Evolutionary conservation across 2,797 vertebrate genomes (phyloP), one percentile per base, ranked within the genome.

Genomic region (Poeciliopsis paucimaculata): DNA sequence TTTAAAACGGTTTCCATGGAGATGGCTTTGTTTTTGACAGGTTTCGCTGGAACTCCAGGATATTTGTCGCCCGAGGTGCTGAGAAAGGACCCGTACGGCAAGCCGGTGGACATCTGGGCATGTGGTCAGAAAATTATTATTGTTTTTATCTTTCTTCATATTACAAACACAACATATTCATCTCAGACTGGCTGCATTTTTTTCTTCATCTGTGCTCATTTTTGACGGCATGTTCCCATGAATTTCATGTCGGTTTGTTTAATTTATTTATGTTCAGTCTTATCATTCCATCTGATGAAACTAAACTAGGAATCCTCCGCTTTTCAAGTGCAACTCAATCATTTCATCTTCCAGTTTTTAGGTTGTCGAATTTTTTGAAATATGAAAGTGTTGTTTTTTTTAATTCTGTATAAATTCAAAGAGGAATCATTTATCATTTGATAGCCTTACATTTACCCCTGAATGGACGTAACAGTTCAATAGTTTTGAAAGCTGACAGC

Each of bases 21-120:
- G 36, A 13, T 28, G 3, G 80, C 2, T 80, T 49, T 82, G 5
- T 79, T 1, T 80, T 79, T 76, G 47, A 28, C 94, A 99, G 98
- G 98, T 86, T 99, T 99, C 95, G 98, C 98, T 75, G 98, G 98
- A 84, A 99, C 98, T 90, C 98, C 98, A 64, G 98, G 98, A 72
- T 99, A 99, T 93, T 95, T 99, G 84, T 99, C 98, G 55, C 98
- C 98, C 41, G 98, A 99, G 93, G 98, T 99, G 91, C 93, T 99
- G 94, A 97, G 98, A 88, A 99, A 99, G 96, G 98, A 99, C 92
- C 98, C 98, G 1, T 99, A 99, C 86, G 98, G 98, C 93, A 99
- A 99, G 84, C 98, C 98, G 46, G 98, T 99, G 95, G 98, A 99
- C 95, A 99, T 99, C 90, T 99, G 98, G 98, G 98, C 98, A 77